Conservation (phyloP, 2,888 invertebrate species). For the Protodeltote pygarga region DNA sequence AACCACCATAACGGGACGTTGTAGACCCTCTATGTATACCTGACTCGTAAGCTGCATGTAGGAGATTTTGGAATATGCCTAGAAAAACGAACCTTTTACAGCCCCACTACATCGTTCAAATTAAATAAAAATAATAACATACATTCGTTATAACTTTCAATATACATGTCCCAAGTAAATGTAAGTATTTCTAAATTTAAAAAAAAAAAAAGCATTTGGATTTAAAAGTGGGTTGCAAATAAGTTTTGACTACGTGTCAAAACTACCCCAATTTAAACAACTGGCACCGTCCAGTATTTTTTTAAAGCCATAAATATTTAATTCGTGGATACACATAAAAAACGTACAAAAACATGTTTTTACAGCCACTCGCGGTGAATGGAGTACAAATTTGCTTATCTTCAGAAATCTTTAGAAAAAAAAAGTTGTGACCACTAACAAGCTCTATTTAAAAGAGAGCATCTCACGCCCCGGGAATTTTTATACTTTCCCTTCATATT, state of each 20-base stretch:
- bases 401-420: slow-evolving; percentile 51
- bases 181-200: too few relatives aligned
- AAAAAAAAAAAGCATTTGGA: too few relatives aligned
- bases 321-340: slow-evolving; percentile 31
- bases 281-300: slow-evolving; percentile 1
- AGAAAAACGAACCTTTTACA: too few relatives aligned
- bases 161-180: too few relatives aligned
- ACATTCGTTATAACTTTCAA: too few relatives aligned
- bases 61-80: too few relatives aligned
- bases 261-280: slow-evolving; percentile 10
- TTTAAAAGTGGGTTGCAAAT: too few relatives aligned
- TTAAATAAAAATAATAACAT: too few relatives aligned
- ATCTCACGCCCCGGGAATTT: slow-evolving; percentile 64
- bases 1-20: too few relatives aligned
- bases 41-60: too few relatives aligned
- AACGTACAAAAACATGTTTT: slow-evolving; percentile 60
- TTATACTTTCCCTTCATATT: slow-evolving; percentile 8
- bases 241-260: neutral
- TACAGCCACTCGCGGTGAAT: slow-evolving; percentile 61
- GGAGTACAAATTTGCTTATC: slow-evolving; percentile 67
- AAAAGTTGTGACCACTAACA: slow-evolving; percentile 71
- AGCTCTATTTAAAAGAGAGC: slow-evolving; percentile 57
- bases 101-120: too few relatives aligned
- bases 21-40: too few relatives aligned
- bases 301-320: slow-evolving; percentile 51